Evolutionary conservation across 2,797 vertebrate genomes (phyloP), one percentile per base, ranked within the genome.

Genomic region (Phaenicophaeus curvirostris): DNA sequence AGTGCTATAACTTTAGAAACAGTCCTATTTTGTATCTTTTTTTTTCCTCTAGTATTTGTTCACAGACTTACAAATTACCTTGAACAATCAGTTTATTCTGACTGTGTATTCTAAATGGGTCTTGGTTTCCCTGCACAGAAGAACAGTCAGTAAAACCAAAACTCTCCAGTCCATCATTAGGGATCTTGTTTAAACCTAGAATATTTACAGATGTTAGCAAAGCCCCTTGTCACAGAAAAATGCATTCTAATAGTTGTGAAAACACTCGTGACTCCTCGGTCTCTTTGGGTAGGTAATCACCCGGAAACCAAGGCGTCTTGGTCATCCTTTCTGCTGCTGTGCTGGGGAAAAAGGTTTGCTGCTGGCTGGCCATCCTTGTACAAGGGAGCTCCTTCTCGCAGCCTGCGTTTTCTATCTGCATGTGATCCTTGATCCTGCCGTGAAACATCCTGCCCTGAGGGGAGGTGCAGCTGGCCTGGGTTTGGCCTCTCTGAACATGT

Each of bases 401-500:
- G 50, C 5, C 28, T 28, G 7, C 17, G 2, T 35, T 54, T 74
- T 35, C 37, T 33, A 3, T 41, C 19, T 35, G 51, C 15, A 4
- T 0, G 0, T 24, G 15, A 42, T 75, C 37, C 37, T 42, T 31
- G 48, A 17, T 62, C 27, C 42, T 67, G 23, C n/a, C 6, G 3
- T 28, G 3, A 7, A 50, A 13, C 5, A 1, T 20, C 8, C 8
- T 20, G 0, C 13, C 0, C 17, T 8, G 41, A 35, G 33, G 66
- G 42, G 28, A 7, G 19, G 69, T 11, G 4, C 11, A 8, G 3
- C 3, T 2, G 4, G 48, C 65, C 65, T 14, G 1, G 13, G 35
- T 46, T 8, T 6, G 85, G 46, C 58, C 10, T 23, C 30, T 53
- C 0, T 0, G 73, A 19, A 9, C 18, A 8, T 0, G 0, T 1